phyloP scores from a whole-genome alignment of 1,140 invertebrate species.

The Sitobion miscanthi region DNA sequence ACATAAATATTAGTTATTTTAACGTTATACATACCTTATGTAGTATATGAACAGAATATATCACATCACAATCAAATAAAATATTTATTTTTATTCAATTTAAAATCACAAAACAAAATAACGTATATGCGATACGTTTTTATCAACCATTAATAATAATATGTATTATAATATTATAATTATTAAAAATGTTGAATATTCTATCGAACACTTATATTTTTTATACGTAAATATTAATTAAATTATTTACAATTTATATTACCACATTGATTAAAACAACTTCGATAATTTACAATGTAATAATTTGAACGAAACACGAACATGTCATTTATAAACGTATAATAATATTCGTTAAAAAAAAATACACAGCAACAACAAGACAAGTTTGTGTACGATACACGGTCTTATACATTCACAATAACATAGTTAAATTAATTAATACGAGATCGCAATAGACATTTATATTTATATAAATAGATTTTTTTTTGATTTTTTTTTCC shows the following conservation, averaged over 20 bases:
- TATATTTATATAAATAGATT: neutral
- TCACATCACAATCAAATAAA: neutral
- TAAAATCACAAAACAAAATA: neutral
- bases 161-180: neutral
- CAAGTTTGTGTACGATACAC: neutral
- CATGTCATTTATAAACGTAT: neutral
- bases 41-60: neutral
- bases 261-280: neutral
- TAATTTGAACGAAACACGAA: neutral
- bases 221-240: neutral
- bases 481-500: neutral
- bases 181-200: neutral
- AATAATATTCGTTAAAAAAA: neutral
- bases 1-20: neutral
- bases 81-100: neutral
- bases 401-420: neutral
- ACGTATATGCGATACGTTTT: neutral
- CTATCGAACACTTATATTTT: neutral
- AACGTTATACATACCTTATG: neutral
- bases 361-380: neutral
- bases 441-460: neutral
- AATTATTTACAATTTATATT: slow-evolving; percentile 11
- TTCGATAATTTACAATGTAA: neutral
- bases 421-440: neutral
- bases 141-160: neutral